Evolutionary conservation across 2,113 vertebrate species (phyloP).

Genomic region (Perca schrenkii): DNA sequence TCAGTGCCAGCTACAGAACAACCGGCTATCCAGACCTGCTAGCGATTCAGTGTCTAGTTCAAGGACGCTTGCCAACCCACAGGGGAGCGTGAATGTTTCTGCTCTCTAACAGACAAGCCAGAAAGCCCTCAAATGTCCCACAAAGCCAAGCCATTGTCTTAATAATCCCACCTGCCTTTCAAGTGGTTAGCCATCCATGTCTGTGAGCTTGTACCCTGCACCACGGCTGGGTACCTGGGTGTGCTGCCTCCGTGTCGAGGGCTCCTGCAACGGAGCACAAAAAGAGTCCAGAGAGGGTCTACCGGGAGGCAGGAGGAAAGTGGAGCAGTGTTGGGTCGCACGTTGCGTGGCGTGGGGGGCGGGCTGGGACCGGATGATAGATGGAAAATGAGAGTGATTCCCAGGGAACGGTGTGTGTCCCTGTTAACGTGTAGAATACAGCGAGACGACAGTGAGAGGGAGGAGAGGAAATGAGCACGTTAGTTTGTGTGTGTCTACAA

Average conservation of each 20-base stretch:
- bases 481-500: neutral
- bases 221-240: constrained; percentile 13
- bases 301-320: constrained; percentile 56
- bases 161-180: constrained; percentile 54
- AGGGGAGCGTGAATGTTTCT: constrained; percentile 24
- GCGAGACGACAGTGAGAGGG: constrained; percentile 10
- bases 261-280: constrained; percentile 18
- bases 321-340: constrained; percentile 65
- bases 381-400: constrained; percentile 69
- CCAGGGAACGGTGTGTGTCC: constrained; percentile 33
- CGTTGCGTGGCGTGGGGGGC: neutral
- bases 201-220: constrained; percentile 53
- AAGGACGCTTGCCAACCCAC: constrained; percentile 46
- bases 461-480: constrained; percentile 38
- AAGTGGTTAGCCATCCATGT: constrained; percentile 59
- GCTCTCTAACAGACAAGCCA: constrained; percentile 13
- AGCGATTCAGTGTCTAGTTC: constrained; percentile 46
- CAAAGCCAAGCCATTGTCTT: constrained; percentile 49
- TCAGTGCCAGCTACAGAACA: constrained; percentile 25
- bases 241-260: constrained; percentile 33
- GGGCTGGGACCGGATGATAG: constrained; percentile 47
- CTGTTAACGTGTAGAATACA: constrained; percentile 19
- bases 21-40: constrained; percentile 22
- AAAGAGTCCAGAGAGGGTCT: constrained; percentile 36
- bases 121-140: constrained; percentile 49